Evolutionary conservation across 2,888 invertebrate species (phyloP).

Genomic region (Zhengitettix transpicula): DNA sequence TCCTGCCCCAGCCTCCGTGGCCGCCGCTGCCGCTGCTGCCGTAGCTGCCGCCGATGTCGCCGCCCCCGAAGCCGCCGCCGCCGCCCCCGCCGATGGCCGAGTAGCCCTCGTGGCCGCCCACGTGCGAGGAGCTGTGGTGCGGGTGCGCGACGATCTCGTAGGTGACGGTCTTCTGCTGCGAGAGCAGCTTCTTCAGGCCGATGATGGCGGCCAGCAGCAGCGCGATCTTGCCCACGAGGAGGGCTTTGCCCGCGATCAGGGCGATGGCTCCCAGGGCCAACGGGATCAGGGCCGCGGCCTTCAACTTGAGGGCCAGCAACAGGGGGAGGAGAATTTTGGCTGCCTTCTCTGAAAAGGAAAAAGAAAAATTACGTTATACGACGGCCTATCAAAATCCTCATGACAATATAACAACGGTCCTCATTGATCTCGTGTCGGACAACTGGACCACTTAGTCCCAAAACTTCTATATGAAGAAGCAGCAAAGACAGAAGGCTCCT

Average conservation of each 20-base stretch:
- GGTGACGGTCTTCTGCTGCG: slow-evolving; percentile 70
- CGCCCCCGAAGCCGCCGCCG: slow-evolving; percentile 34
- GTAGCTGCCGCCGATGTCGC: slow-evolving; percentile 31
- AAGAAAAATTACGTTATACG: not conserved
- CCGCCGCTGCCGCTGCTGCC: slow-evolving; percentile 45
- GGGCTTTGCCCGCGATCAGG: slow-evolving; percentile 69
- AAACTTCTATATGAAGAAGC: no score
- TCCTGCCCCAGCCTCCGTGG: slow-evolving; percentile 55
- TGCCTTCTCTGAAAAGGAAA: slow-evolving; percentile 37
- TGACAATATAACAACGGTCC: no score
- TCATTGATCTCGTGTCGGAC: no score
- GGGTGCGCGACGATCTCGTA: slow-evolving; percentile 78
- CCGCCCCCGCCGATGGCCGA: slow-evolving; percentile 34
- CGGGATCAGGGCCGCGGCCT: slow-evolving; percentile 63
- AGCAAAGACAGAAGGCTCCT: no score
- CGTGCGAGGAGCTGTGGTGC: slow-evolving; percentile 53
- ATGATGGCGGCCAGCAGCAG: slow-evolving; percentile 68
- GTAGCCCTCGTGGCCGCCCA: slow-evolving; percentile 46
- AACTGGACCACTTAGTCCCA: no score
- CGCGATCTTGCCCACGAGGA: slow-evolving; percentile 70
- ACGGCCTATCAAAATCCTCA: not conserved
- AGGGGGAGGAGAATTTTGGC: slow-evolving; percentile 62
- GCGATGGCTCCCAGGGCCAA: slow-evolving; percentile 67
- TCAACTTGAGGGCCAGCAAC: slow-evolving; percentile 55
- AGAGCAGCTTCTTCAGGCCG: slow-evolving; percentile 65